Percentiles rank a stretch among this genome's conserved stretches.
These are phyloP conservation scores for Botia kubotai DNA, from an alignment of 2,797 vertebrate species.

Conservation along the genomic window DNA sequence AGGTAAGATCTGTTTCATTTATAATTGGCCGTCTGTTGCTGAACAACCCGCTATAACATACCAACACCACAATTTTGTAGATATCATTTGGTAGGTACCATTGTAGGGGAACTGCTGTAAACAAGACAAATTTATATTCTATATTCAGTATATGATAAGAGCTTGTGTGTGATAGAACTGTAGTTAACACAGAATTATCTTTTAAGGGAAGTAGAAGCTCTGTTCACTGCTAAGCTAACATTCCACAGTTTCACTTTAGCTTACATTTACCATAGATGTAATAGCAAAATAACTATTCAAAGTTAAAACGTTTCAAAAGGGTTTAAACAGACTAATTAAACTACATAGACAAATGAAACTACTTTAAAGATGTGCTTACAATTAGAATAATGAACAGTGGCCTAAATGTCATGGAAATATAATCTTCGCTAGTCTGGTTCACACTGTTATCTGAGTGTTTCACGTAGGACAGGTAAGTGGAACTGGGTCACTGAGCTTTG, in stretches of 20 bases:
- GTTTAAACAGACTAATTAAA: constrained; percentile 10
- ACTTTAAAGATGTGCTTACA: constrained; percentile 16
- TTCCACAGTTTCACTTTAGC: background rate
- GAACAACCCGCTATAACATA: no score
- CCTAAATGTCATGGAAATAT: constrained; percentile 42
- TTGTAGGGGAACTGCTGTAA: no score
- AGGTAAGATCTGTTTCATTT: background rate
- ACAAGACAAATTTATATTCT: background rate
- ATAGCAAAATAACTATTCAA: constrained; percentile 16
- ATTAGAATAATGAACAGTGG: constrained; percentile 17
- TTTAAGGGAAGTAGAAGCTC: background rate
- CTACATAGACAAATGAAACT: background rate
- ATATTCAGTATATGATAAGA: no score
- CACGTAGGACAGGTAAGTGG: constrained; percentile 51
- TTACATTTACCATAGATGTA: background rate
- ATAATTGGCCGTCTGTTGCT: background rate
- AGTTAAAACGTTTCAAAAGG: no score
- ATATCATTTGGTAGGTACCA: no score
- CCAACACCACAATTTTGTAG: no score
- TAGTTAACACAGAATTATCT: background rate
- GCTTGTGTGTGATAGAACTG: background rate
- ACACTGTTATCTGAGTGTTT: constrained; percentile 52
- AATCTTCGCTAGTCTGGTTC: constrained; percentile 38
- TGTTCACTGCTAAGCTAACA: background rate
- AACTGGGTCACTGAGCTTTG: constrained; percentile 61